Evolutionary conservation across 2,888 invertebrate species (phyloP).

Genomic region (Junonia oenone): DNA sequence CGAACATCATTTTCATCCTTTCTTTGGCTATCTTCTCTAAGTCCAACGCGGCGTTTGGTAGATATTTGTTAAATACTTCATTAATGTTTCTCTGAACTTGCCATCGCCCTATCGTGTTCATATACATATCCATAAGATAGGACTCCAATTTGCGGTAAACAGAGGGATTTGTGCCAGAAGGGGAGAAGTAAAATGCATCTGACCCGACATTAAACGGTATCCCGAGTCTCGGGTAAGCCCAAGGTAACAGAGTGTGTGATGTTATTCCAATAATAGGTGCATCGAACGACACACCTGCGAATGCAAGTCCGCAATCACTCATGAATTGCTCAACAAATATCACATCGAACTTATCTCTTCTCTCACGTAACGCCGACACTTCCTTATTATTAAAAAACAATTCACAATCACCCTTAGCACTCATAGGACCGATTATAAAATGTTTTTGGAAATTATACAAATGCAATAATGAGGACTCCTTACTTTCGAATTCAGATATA

Average conservation of each 20-base stretch:
- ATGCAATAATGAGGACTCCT: constrained; percentile 30
- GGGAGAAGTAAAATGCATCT: constrained; percentile 66
- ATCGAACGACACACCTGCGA: constrained; percentile 51
- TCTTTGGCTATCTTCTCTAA: constrained; percentile 65
- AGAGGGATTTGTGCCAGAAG: constrained; percentile 45
- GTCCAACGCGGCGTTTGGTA: constrained; percentile 63
- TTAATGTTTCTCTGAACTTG: constrained; percentile 50
- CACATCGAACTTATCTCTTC: constrained; percentile 54
- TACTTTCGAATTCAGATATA: constrained; percentile 37
- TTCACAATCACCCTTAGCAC: constrained; percentile 43
- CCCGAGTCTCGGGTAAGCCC: constrained; percentile 64
- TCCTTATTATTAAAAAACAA: constrained; percentile 44
- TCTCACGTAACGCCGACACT: constrained; percentile 40
- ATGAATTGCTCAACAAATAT: constrained; percentile 69
- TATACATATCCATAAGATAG: constrained; percentile 38
- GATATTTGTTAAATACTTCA: constrained; percentile 48
- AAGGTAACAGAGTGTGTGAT: constrained; percentile 70
- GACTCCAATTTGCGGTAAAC: constrained; percentile 45
- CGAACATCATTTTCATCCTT: constrained; percentile 72
- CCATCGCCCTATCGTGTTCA: constrained; percentile 40
- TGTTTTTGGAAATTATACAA: constrained; percentile 39
- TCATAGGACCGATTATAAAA: constrained; percentile 30
- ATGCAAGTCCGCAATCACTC: constrained; percentile 62
- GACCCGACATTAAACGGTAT: constrained; percentile 68
- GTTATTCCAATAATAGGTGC: constrained; percentile 76